A percentile compares a stretch with the other conserved stretches of the same genome.
These are phyloP conservation scores for Oryzias curvinotus DNA, from an alignment of 2,113 vertebrate genomes.

Conservation along the genomic window DNA sequence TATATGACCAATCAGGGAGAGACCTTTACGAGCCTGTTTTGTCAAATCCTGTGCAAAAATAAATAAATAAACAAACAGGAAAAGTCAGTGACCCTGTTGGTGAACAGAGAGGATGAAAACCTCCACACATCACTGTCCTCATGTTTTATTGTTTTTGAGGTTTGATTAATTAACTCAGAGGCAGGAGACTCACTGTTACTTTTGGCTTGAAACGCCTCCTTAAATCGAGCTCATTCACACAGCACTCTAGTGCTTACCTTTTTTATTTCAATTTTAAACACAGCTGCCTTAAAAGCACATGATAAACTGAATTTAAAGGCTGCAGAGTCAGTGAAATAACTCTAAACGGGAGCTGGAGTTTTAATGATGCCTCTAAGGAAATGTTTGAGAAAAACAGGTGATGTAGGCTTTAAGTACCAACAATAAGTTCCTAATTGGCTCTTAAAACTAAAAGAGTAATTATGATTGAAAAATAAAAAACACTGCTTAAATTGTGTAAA, in stretches of 20 bases:
- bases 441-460: neutral
- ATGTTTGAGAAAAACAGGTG: neutral
- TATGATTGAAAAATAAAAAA: no score
- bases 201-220: conserved; percentile 34
- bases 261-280: neutral
- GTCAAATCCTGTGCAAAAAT: conserved; percentile 22
- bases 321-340: neutral
- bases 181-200: conserved; percentile 3
- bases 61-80: neutral
- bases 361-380: conserved; percentile 7
- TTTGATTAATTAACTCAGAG: conserved; percentile 47
- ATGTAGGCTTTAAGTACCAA: neutral
- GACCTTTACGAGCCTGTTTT: neutral
- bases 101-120: conserved; percentile 28
- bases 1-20: no score
- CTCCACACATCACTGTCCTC: conserved; percentile 40
- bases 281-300: neutral
- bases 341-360: conserved; percentile 8
- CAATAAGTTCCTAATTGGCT: neutral
- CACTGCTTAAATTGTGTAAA: no score
- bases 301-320: conserved; percentile 9
- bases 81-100: conserved; percentile 14
- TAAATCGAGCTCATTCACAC: conserved; percentile 6
- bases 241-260: neutral
- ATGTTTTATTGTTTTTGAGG: conserved; percentile 27